Conservation (phyloP, 2,113 vertebrate species). For the Chlorodrepanis virens region DNA sequence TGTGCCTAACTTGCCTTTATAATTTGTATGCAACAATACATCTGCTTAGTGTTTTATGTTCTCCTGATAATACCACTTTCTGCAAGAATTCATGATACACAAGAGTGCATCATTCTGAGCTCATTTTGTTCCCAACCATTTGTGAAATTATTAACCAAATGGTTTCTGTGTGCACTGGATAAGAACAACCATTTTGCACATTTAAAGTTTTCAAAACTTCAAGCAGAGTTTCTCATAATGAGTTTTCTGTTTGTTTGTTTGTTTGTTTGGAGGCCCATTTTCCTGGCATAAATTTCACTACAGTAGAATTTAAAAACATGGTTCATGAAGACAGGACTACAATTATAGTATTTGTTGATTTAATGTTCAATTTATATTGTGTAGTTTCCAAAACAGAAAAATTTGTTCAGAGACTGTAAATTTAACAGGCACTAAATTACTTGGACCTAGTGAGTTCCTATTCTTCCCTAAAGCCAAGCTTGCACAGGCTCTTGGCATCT, state of each 20-base stretch:
- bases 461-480: neutral
- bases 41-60: neutral
- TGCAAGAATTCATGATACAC: neutral
- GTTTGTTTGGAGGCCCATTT: neutral
- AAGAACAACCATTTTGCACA: neutral
- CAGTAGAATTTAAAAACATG: neutral
- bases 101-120: neutral
- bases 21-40: neutral
- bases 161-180: neutral
- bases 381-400: neutral
- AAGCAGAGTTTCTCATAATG: neutral
- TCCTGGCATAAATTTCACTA: neutral
- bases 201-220: conserved; percentile 7
- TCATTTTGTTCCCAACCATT: neutral
- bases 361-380: neutral
- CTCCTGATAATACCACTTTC: neutral
- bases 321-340: neutral
- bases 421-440: neutral
- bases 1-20: neutral
- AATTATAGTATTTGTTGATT: neutral
- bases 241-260: neutral
- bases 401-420: neutral
- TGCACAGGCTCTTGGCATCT: neutral
- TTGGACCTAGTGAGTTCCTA: neutral
- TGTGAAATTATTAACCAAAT: conserved; percentile 32